Base-by-base conservation (phyloP, 2,888 invertebrate species). In the Dinocampus coccinellae region DNA sequence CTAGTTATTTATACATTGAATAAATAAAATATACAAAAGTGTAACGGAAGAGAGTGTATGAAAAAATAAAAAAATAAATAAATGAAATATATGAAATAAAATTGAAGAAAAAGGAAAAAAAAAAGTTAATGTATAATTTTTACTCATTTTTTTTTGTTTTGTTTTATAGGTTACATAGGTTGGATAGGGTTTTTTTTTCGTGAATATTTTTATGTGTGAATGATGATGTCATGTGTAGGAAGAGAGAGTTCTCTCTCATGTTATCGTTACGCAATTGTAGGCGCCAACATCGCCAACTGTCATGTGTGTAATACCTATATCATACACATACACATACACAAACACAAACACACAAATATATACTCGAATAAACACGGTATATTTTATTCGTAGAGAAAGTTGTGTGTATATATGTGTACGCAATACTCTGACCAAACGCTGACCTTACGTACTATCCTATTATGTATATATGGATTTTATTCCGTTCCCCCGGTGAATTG, bases 151-250 rank as follows among this genome's bases (percentile, higher is more conserved):
- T 53, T 22, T 16, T 13, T 53, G 16, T 53, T 53, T 4, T 53
- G 16, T 13, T 53, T 2, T 58, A 72, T 70, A 70, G 69, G 63
- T 33, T 60, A 62, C 52, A 6, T 33, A n/a, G n/a, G n/a, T n/a
- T n/a, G n/a, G n/a, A n/a, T n/a, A n/a, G n/a, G n/a, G n/a, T 64
- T 52, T 42, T 60, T 69, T 57, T 58, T 63, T 60, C 63, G 52
- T 34, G 47, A 64, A 47, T 57, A 26, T 67, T 60, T 10, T 13
- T 70, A 69, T 61, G 69, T 55, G 66, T 66, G 66, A 64, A 68
- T 70, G 53, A 79, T 85, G 86, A 87, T 86, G 86, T 86, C 85
- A 87, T 81, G 84, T 84, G 84, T 84, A 84, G 84, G 86, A 85
- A 86, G 86, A 86, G 85, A 87, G 87, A 86, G 86, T 83, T 47